These are phyloP conservation scores for Cheilosia vernalis DNA, from an alignment of 2,888 invertebrate species.

Conservation along the genomic window DNA sequence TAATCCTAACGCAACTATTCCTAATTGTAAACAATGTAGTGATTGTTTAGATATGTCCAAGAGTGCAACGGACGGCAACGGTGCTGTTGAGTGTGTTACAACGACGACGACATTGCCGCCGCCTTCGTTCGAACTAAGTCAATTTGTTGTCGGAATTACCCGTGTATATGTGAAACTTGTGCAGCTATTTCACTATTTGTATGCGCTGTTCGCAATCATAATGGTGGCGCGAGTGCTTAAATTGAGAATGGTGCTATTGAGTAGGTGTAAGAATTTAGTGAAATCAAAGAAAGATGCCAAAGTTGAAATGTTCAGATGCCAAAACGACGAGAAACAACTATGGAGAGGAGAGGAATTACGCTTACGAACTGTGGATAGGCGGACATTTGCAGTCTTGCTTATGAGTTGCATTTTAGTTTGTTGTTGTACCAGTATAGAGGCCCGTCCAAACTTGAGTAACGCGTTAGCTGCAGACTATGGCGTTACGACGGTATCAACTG, in stretches of 20 bases:
- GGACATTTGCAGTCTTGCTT: conserved; percentile 41
- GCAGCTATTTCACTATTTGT: conserved; percentile 23
- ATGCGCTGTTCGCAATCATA: conserved; percentile 5
- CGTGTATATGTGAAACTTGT: conserved; percentile 11
- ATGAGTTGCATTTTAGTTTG: conserved; percentile 77
- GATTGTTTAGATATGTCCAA: conserved; percentile 50
- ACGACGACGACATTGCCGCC: not conserved
- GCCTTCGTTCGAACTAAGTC: conserved; percentile 46
- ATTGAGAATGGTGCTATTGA: conserved; percentile 56
- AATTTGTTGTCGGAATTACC: conserved; percentile 42
- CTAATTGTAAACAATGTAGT: conserved; percentile 48
- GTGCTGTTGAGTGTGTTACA: not conserved
- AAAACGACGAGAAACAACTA: conserved; percentile 51
- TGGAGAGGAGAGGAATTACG: not conserved
- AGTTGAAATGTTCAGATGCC: conserved; percentile 44
- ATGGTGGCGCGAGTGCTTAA: conserved; percentile 28
- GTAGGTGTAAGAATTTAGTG: conserved; percentile 50
- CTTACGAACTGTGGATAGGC: conserved; percentile 26
- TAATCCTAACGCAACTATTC: conserved; percentile 64
- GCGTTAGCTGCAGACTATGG: conserved; percentile 45
- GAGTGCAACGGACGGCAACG: conserved; percentile 9
- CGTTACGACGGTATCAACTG: conserved; percentile 33
- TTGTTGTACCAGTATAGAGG: conserved; percentile 79
- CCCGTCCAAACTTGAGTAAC: conserved; percentile 80
- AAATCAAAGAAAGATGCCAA: conserved; percentile 42